Conservation (phyloP, 2,113 vertebrate genomes). For the Microtus richardsoni region DNA sequence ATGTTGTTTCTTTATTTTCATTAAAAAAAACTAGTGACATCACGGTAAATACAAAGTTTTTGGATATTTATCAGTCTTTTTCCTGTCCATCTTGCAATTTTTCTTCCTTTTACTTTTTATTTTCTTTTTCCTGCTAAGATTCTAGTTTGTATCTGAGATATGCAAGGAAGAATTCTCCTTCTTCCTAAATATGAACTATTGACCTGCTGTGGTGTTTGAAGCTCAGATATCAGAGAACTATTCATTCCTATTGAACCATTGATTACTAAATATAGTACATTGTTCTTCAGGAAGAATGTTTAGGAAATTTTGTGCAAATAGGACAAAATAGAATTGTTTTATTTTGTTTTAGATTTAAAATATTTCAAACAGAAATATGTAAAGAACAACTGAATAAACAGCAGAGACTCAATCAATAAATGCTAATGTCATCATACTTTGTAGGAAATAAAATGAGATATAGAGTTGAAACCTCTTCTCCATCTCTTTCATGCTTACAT, state of each 20-base stretch:
- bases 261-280: neutral
- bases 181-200: conserved; percentile 28
- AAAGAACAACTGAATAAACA: conserved; percentile 28
- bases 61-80: neutral
- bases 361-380: conserved; percentile 31
- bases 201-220: neutral
- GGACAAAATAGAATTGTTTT: neutral
- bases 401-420: neutral
- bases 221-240: neutral
- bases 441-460: neutral
- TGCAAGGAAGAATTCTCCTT: neutral
- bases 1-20: no score
- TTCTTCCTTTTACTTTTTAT: neutral
- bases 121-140: conserved; percentile 10
- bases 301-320: neutral
- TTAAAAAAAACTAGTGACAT: neutral
- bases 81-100: neutral
- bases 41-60: neutral
- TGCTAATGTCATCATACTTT: neutral
- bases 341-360: conserved; percentile 28
- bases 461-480: neutral
- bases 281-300: neutral
- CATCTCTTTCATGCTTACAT: neutral
- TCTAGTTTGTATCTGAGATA: conserved; percentile 5
- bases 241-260: neutral